These are phyloP conservation scores for Leuciscus idus DNA, from an alignment of 2,113 vertebrate species.

Conservation along the genomic window DNA sequence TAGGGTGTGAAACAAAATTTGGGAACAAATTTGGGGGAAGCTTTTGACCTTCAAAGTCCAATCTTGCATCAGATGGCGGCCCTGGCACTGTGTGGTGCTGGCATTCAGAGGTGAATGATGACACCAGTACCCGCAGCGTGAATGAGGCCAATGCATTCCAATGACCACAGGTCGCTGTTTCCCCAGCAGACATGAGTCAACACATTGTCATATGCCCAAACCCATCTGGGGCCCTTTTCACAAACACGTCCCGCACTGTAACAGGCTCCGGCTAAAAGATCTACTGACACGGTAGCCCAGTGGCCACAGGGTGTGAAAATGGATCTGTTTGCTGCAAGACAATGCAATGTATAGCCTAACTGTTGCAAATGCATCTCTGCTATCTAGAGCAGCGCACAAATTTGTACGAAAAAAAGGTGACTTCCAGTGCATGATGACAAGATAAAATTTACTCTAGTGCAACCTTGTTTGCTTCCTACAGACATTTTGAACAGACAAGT, in stretches of 20 bases:
- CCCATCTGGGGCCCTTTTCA: slow-evolving; percentile 36
- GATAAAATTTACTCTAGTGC: neutral
- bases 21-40: slow-evolving; percentile 5
- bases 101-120: slow-evolving; percentile 36
- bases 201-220: slow-evolving; percentile 38
- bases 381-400: neutral
- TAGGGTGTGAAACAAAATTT: neutral
- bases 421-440: neutral
- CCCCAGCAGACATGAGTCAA: slow-evolving; percentile 38
- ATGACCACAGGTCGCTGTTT: slow-evolving; percentile 39
- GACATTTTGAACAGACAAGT: neutral
- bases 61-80: slow-evolving; percentile 20
- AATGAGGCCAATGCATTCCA: slow-evolving; percentile 35
- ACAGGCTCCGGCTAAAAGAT: slow-evolving; percentile 26
- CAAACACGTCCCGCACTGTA: slow-evolving; percentile 31
- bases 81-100: neutral
- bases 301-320: slow-evolving; percentile 2
- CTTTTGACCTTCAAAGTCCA: slow-evolving; percentile 24
- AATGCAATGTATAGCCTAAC: neutral
- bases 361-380: neutral
- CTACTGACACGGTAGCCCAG: slow-evolving; percentile 18
- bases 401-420: neutral
- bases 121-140: slow-evolving; percentile 19
- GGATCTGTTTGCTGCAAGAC: slow-evolving; percentile 6
- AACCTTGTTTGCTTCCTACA: neutral